Base-by-base conservation (phyloP, 1,140 invertebrate genomes). In the Lethocerus indicus region DNA sequence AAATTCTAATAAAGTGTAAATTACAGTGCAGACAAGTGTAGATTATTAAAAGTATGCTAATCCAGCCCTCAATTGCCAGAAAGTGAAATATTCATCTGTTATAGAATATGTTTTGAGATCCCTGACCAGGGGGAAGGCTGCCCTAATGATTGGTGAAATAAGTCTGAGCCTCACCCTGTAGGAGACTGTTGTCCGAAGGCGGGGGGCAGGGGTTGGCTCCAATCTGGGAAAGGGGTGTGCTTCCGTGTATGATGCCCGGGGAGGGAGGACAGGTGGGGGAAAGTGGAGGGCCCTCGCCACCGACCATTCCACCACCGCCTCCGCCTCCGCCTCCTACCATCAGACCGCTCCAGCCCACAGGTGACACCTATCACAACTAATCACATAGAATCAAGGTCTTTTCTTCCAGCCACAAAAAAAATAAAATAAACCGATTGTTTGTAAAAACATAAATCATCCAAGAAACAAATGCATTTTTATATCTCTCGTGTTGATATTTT, bases 171-270 rank as follows among this genome's bases (percentile, higher is more conserved):
- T 12, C 14, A 44, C 42, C 42, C 29, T 44, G 70, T 36, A 67
- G 65, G 58, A 70, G 66, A 61, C 60, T 71, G 58, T 67, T 66
- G 54, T 70, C 68, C 51, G 60, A 65, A 55, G 67, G 62, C 18
- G 66, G 64, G 25, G 66, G 64, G 61, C 66, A 57, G 66, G 62
- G 21, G 66, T 64, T 29, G 66, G 64, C 76, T 32, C 86, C 87
- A 58, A 90, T 89, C 63, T 89, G 85, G 23, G 83, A 83, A 6
- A 89, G 72, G 1, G 86, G 84, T 29, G 86, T 88, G 47, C 81
- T 84, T 28, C 86, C 85, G 61, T 86, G 81, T 35, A 88, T 77
- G 56, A 75, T 53, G 59, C 65, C 58, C 41, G 68, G 67, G 42
- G 67, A 67, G 39, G 64, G 60, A 41, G 64, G 65, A 54, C 49